phyloP scores from a whole-genome alignment of 2,888 invertebrate species.

The Ligdia adustata region DNA sequence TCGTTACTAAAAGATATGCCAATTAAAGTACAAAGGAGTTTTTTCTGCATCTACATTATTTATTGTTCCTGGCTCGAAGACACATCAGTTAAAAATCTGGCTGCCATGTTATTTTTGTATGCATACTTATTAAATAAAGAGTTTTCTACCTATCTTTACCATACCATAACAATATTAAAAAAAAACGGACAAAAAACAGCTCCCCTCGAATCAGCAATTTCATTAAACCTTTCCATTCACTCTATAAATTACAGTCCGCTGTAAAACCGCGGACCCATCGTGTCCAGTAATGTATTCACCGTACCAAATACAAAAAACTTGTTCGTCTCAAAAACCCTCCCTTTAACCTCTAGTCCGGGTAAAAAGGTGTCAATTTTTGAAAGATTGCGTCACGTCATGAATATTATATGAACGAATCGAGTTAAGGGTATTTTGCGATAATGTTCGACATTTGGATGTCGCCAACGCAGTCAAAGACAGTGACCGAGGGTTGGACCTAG shows the following conservation, averaged over 20 bases:
- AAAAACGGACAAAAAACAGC: not conserved
- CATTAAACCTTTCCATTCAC: slow-evolving; percentile 40
- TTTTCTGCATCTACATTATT: no score
- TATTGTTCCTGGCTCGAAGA: no score
- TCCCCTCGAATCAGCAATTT: slow-evolving; percentile 31
- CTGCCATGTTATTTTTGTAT: no score
- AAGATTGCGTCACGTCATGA: slow-evolving; percentile 82
- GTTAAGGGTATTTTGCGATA: slow-evolving; percentile 83
- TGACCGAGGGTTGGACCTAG: no score
- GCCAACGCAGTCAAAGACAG: slow-evolving; percentile 14
- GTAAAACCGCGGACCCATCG: slow-evolving; percentile 58
- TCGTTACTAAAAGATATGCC: no score
- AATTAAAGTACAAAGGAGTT: no score
- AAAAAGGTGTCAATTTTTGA: slow-evolving; percentile 84
- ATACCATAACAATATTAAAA: no score
- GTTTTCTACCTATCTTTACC: no score
- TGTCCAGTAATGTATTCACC: slow-evolving; percentile 79
- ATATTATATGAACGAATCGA: slow-evolving; percentile 83
- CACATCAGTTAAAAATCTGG: no score
- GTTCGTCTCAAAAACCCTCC: slow-evolving; percentile 57
- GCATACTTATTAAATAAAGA: no score
- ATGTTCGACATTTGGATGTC: slow-evolving; percentile 69
- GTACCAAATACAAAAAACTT: slow-evolving; percentile 77
- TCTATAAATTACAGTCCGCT: slow-evolving; percentile 58
- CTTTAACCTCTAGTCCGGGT: slow-evolving; percentile 48